Base-by-base conservation (phyloP, 2,797 vertebrate species). In the Leptodactylus fallax region DNA sequence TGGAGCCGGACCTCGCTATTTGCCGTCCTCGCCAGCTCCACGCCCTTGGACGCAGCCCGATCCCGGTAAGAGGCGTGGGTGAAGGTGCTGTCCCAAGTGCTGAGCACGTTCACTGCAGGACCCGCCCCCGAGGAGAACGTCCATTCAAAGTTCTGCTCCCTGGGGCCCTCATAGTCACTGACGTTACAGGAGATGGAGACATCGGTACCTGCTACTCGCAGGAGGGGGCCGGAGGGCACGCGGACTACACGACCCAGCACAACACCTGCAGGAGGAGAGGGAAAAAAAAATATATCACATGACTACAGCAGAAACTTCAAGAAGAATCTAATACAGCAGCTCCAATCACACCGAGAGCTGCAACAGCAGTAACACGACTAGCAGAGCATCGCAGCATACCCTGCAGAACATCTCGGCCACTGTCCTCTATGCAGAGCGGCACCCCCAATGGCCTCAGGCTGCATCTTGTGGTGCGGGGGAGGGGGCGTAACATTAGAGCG, bases 61-160 rank as follows among this genome's bases (percentile, higher is more conserved):
- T 94, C 94, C 60, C 91, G 93, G 90, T 96, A 93, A 13, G 92
- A 83, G n/a, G 83, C 6, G 87, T 97, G 94, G 0, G 97, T 93
- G 94, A 96, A 99, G 0, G 81, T 11, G n/a, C 81, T 10, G 25
- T 99, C 98, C 81, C 98, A 97, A 61, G 97, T 98, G 91, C 98
- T 99, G 91, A 98, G 95, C 7, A 99, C 94, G 71, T 94, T 92
- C 17, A 95, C 4, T 0, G 27, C 83, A 6, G 0, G 7, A 27
- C 36, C 1, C 0, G 86, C 91, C 0, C 0, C 93, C 23, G 89
- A 90, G 1, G 92, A 93, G 92, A 96, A 94, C 87, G 91, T 92
- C 97, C 98, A 99, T 0, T 99, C 98, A 60, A 99, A 99, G 88
- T 99, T 98, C 93, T 99, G 98, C 67, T 99, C 98, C 0, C 88